phyloP scores from a whole-genome alignment of 2,113 vertebrate genomes.

The Conger conger region DNA sequence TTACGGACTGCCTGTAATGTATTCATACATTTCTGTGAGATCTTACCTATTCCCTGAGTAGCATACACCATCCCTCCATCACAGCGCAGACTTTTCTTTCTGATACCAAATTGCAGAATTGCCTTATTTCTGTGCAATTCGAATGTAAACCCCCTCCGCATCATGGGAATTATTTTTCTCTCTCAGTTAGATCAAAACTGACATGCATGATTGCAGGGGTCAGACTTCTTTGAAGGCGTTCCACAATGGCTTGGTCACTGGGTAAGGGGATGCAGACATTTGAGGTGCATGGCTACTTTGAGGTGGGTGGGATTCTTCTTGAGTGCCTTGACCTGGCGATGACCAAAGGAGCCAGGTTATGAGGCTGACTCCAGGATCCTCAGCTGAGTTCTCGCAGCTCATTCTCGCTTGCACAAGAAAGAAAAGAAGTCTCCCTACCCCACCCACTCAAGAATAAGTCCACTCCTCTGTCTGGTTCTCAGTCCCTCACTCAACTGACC shows the following conservation, averaged over 20 bases:
- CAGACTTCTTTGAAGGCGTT: conserved; percentile 65
- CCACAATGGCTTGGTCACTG: conserved; percentile 56
- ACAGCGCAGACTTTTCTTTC: conserved; percentile 44
- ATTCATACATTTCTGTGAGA: too few species aligned
- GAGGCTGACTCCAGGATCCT: too few species aligned
- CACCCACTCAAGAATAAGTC: conserved; percentile 9
- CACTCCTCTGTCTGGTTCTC: conserved; percentile 46
- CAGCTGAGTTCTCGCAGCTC: conserved; percentile 27
- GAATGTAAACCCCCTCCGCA: conserved; percentile 55
- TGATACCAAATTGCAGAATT: too few species aligned
- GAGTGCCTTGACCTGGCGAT: too few species aligned
- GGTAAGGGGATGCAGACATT: conserved; percentile 49
- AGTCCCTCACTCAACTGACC: conserved; percentile 41
- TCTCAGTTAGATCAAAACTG: conserved; percentile 69
- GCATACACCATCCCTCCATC: conserved; percentile 65
- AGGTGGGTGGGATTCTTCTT: too few species aligned
- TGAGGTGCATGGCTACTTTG: neutral
- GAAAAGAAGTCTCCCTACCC: neutral
- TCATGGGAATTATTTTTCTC: conserved; percentile 69
- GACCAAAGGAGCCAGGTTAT: too few species aligned
- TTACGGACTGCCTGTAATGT: too few species aligned
- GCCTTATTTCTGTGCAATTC: conserved; percentile 60
- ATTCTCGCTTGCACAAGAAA: too few species aligned
- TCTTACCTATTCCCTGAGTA: neutral
- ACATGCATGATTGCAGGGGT: conserved; percentile 66